Evolutionary conservation across 2,797 vertebrate genomes (phyloP).

Genomic region (Acanthopagrus latus): DNA sequence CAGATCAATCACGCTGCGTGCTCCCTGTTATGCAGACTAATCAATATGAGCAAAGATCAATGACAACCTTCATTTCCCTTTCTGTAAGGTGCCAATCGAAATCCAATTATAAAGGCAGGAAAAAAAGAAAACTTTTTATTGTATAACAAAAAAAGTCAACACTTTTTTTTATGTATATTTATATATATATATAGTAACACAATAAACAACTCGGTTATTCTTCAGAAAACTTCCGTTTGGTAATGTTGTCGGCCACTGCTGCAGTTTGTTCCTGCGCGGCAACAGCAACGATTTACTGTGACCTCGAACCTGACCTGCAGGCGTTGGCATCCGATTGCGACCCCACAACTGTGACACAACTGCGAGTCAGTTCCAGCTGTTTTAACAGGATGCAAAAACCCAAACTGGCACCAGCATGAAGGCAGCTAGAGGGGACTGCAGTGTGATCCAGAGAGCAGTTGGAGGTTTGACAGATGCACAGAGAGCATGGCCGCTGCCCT

Average conservation of each 20-base stretch:
- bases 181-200: constrained; percentile 3
- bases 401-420: constrained; percentile 14
- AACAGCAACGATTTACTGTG: constrained; percentile 12
- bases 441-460: constrained; percentile 15
- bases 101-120: constrained; percentile 80
- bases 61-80: constrained; percentile 80
- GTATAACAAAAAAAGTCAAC: constrained; percentile 37
- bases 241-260: neutral
- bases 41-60: constrained; percentile 80
- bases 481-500: constrained; percentile 65
- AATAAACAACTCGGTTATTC: neutral
- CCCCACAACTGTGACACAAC: constrained; percentile 11
- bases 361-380: constrained; percentile 5
- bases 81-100: constrained; percentile 80
- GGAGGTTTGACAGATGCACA: constrained; percentile 35
- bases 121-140: constrained; percentile 42
- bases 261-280: neutral
- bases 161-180: too few relatives aligned
- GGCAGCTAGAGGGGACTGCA: constrained; percentile 6
- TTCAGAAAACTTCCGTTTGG: neutral
- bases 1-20: constrained; percentile 66
- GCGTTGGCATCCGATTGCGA: neutral
- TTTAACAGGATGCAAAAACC: constrained; percentile 3
- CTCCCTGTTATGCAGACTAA: constrained; percentile 78
- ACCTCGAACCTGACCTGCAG: constrained; percentile 36